Evolutionary conservation across 2,797 vertebrate species (phyloP).

Genomic region (Coranthus polyacanthus): DNA sequence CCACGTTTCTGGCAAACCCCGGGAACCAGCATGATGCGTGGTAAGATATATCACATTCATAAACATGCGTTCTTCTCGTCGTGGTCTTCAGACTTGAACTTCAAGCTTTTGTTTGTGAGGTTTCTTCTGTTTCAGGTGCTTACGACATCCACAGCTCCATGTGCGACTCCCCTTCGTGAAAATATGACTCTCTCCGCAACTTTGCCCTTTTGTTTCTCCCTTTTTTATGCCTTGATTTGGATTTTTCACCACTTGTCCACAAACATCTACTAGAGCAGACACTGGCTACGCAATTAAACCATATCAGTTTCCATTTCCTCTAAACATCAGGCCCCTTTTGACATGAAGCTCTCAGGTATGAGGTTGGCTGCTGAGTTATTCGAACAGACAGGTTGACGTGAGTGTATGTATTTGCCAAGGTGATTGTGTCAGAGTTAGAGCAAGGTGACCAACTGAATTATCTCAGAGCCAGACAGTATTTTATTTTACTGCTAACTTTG

Average conservation of each 20-base stretch:
- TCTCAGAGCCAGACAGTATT: conserved; percentile 28
- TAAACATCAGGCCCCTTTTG: conserved; percentile 42
- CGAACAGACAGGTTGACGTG: conserved; percentile 58
- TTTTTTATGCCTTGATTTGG: background rate
- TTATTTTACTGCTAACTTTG: conserved; percentile 12
- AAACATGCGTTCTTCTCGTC: conserved; percentile 10
- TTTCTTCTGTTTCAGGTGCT: too few species aligned
- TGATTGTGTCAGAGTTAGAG: conserved; percentile 35
- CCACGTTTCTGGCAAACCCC: conserved; percentile 4
- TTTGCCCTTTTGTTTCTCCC: background rate
- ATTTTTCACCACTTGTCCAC: conserved; percentile 10
- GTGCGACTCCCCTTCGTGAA: conserved; percentile 30
- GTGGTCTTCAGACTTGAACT: conserved; percentile 47
- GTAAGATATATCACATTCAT: conserved; percentile 50
- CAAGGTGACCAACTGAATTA: conserved; percentile 18
- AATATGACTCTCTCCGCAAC: conserved; percentile 34
- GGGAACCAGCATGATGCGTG: conserved; percentile 44
- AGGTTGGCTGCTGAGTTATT: conserved; percentile 37
- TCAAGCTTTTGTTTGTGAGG: conserved; percentile 38
- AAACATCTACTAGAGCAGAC: conserved; percentile 7
- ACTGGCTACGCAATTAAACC: conserved; percentile 33
- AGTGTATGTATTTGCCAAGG: conserved; percentile 7
- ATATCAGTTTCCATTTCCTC: conserved; percentile 60
- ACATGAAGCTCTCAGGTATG: conserved; percentile 42
- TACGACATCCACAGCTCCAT: conserved; percentile 50